Percentiles rank a stretch among this genome's conserved stretches.
Evolutionary conservation across 1,140 invertebrate genomes (phyloP).

Genomic region (Dolichoris vasculosae): DNA sequence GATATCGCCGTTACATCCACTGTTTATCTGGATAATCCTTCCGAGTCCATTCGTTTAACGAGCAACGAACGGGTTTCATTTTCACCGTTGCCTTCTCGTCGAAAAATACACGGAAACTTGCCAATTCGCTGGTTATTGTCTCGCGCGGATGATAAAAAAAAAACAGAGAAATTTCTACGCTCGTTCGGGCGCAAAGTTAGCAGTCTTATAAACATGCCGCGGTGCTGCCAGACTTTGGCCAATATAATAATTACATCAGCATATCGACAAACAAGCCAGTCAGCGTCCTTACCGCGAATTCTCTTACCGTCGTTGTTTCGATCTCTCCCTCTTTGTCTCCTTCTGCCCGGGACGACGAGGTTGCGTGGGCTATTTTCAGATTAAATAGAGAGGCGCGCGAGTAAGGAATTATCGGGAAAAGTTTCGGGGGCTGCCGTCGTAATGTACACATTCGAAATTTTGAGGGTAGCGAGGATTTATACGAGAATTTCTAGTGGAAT

Average conservation of each 20-base stretch:
- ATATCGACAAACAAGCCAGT: conserved; percentile 73
- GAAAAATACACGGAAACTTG: too few relatives aligned
- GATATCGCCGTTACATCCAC: too few relatives aligned
- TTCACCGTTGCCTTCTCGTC: too few relatives aligned
- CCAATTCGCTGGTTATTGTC: too few relatives aligned
- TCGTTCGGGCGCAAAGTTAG: not conserved
- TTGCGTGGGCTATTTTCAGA: conserved; percentile 43
- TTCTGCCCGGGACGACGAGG: not conserved
- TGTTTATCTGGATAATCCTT: too few relatives aligned
- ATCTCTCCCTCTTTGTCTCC: conserved; percentile 23
- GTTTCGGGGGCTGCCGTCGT: not conserved
- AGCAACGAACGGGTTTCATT: too few relatives aligned
- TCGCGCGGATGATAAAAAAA: too few relatives aligned
- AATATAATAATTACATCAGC: conserved; percentile 76
- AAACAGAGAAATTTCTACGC: not conserved
- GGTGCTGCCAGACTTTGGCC: conserved; percentile 47
- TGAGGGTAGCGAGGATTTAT: conserved; percentile 32
- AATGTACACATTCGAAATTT: conserved; percentile 17
- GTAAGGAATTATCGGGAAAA: conserved; percentile 41
- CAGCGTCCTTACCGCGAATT: conserved; percentile 58
- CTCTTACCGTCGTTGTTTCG: not conserved
- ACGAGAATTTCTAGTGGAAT: conserved; percentile 6
- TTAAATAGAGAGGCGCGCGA: conserved; percentile 25
- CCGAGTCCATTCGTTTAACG: too few relatives aligned
- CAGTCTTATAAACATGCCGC: conserved; percentile 42